Evolutionary conservation across 2,113 vertebrate species (phyloP).

Genomic region (Plotosus lineatus): DNA sequence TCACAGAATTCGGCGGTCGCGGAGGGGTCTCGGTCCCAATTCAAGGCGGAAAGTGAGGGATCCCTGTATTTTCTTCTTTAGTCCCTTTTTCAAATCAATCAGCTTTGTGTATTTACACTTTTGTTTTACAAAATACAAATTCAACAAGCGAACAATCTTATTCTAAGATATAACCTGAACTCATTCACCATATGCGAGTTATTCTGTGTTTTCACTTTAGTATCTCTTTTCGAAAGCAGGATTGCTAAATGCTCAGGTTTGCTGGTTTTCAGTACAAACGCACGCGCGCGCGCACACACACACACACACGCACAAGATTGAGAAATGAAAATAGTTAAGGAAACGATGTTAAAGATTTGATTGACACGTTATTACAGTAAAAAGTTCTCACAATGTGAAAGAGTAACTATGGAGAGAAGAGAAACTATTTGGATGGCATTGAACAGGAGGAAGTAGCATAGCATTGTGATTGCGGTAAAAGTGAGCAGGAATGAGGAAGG

Average conservation of each 20-base stretch:
- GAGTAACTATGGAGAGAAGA: slow-evolving; percentile 51
- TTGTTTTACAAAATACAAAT: not conserved
- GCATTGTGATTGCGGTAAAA: slow-evolving; percentile 67
- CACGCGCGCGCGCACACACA: too few species aligned
- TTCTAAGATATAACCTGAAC: not conserved
- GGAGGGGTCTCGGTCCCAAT: too few species aligned
- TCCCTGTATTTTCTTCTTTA: not conserved
- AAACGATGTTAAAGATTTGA: slow-evolving; percentile 24
- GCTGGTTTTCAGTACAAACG: slow-evolving; percentile 23
- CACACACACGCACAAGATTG: too few species aligned
- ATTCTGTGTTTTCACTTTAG: slow-evolving; percentile 23
- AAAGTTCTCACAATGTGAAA: not conserved
- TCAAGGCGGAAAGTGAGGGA: too few species aligned
- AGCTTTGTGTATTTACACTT: not conserved
- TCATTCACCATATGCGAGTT: slow-evolving; percentile 42
- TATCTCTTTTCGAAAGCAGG: slow-evolving; percentile 34
- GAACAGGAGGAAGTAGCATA: slow-evolving; percentile 64
- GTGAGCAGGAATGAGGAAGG: slow-evolving; percentile 66
- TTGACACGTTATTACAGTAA: slow-evolving; percentile 5
- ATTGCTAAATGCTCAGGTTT: slow-evolving; percentile 42
- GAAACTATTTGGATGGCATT: slow-evolving; percentile 38
- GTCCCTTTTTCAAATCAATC: not conserved
- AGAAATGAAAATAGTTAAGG: not conserved
- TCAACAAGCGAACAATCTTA: not conserved
- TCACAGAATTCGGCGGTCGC: too few species aligned